These are phyloP conservation scores for Yponomeuta plumbellus DNA, from an alignment of 2,888 invertebrate genomes.

Conservation along the genomic window DNA sequence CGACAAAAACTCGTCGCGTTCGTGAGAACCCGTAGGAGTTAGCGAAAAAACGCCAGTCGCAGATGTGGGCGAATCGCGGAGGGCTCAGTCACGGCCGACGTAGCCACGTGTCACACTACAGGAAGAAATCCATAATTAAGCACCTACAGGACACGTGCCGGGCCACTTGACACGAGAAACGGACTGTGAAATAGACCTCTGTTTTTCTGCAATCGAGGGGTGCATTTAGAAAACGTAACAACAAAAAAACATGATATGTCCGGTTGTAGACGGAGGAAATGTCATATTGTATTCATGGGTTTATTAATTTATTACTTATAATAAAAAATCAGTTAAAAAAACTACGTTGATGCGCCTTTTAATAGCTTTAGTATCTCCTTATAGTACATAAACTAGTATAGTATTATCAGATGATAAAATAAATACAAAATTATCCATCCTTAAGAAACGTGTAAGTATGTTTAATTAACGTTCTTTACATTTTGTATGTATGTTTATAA, in stretches of 20 bases:
- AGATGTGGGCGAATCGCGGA: slow-evolving; percentile 53
- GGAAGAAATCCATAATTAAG: slow-evolving; percentile 50
- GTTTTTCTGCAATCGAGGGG: slow-evolving; percentile 36
- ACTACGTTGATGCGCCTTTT: not conserved
- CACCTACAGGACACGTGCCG: slow-evolving; percentile 41
- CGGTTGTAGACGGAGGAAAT: not conserved
- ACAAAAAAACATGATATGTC: not conserved
- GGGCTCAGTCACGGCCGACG: slow-evolving; percentile 23
- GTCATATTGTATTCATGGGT: not conserved
- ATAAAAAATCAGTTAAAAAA: too few relatives aligned
- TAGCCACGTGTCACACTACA: slow-evolving; percentile 59
- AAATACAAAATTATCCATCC: not conserved
- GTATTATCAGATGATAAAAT: not conserved
- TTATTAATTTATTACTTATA: too few relatives aligned
- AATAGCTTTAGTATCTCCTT: not conserved
- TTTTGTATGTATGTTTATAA: too few relatives aligned
- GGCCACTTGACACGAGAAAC: slow-evolving; percentile 54
- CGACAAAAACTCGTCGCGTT: slow-evolving; percentile 51
- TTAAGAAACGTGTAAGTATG: too few relatives aligned
- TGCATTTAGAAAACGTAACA: not conserved
- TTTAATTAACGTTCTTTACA: too few relatives aligned
- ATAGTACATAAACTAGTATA: not conserved
- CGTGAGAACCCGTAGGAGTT: slow-evolving; percentile 53
- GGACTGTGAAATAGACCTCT: slow-evolving; percentile 57
- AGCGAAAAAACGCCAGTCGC: slow-evolving; percentile 41